phyloP scores from a whole-genome alignment of 2,113 vertebrate genomes.

The Crotalus horridus region DNA sequence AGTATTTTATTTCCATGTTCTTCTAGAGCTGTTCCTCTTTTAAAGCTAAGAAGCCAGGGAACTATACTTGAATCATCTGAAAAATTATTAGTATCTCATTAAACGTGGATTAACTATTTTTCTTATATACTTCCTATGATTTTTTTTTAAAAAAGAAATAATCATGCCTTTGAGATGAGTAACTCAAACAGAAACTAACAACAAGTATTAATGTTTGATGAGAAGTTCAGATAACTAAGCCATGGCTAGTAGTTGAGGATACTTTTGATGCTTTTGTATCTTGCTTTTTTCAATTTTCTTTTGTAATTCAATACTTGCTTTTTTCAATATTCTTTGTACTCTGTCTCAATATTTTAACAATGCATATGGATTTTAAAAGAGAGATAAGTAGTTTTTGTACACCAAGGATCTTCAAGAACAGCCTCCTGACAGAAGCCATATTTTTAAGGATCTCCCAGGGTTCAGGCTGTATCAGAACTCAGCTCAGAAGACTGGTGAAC shows the following conservation, averaged over 20 bases:
- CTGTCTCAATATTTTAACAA: background rate
- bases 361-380: background rate
- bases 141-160: background rate
- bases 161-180: background rate
- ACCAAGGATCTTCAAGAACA: background rate
- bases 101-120: background rate
- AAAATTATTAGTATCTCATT: background rate
- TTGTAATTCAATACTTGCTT: background rate
- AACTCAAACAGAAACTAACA: background rate
- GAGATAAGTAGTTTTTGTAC: background rate
- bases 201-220: background rate
- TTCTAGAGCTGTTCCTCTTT: conserved; percentile 82
- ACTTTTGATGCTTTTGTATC: background rate
- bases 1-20: conserved; percentile 80
- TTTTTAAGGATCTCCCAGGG: background rate
- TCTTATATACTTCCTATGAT: background rate
- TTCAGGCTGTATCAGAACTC: background rate
- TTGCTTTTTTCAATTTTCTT: background rate
- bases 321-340: background rate
- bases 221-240: background rate
- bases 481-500: background rate
- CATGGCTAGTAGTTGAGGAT: background rate
- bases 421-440: background rate
- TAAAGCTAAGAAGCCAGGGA: conserved; percentile 91
- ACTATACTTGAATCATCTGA: conserved; percentile 72